Conservation (phyloP, 2,113 vertebrate species). For the Pelmatolapia mariae region DNA sequence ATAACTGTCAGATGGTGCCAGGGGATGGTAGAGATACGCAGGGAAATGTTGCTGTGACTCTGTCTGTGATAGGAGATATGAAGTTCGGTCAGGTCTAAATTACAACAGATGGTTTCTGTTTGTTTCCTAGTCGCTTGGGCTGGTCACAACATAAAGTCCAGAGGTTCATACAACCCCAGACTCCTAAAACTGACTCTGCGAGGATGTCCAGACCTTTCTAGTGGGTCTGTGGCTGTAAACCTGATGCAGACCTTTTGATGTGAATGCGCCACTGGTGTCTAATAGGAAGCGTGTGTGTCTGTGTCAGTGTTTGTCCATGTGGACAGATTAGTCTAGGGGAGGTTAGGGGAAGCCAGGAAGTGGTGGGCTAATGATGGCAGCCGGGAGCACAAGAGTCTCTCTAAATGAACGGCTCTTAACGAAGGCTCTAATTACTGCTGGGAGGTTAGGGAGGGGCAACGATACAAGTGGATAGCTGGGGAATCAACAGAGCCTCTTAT, state of each 20-base stretch:
- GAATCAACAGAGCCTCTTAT: conserved; percentile 36
- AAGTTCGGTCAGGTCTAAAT: neutral
- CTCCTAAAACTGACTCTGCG: conserved; percentile 8
- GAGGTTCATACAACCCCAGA: conserved; percentile 17
- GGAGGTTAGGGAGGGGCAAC: neutral
- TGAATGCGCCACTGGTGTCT: conserved; percentile 29
- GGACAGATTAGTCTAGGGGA: conserved; percentile 12
- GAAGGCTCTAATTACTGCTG: conserved; percentile 54
- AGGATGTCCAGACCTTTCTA: conserved; percentile 46
- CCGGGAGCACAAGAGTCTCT: conserved; percentile 4
- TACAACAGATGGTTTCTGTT: conserved; percentile 34
- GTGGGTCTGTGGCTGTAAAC: conserved; percentile 39
- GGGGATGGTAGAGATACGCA: neutral
- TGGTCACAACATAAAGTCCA: conserved; percentile 31
- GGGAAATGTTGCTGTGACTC: neutral
- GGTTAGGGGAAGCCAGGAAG: conserved; percentile 47
- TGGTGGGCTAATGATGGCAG: conserved; percentile 60
- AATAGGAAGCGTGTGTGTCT: conserved; percentile 52
- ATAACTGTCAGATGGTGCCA: neutral
- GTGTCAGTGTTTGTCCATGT: conserved; percentile 39
- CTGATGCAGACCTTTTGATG: conserved; percentile 57
- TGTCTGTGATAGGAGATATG: neutral
- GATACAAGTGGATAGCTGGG: neutral
- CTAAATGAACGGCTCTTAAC: conserved; percentile 35
- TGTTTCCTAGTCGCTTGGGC: neutral